These are phyloP conservation scores for Himalopsyche kuldschensis DNA, from an alignment of 2,888 invertebrate species.

Conservation along the genomic window DNA sequence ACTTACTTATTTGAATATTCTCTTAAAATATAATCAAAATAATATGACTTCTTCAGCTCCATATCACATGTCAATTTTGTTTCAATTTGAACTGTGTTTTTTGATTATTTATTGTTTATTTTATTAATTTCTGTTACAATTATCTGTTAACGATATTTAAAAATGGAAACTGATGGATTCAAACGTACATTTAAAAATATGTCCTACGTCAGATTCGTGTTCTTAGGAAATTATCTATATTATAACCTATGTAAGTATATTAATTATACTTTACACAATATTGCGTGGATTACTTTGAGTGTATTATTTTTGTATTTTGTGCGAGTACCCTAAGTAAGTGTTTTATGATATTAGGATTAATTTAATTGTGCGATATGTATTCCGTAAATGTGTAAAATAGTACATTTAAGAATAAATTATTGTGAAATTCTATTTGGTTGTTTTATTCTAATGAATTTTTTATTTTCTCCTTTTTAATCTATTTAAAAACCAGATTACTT, in stretches of 20 bases:
- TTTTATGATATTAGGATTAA: constrained; percentile 6
- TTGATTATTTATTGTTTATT: background rate
- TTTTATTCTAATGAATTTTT: background rate
- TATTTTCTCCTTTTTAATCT: background rate
- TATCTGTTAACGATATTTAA: background rate
- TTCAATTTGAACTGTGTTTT: background rate
- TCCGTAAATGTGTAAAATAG: constrained; percentile 29
- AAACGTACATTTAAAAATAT: background rate
- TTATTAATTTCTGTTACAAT: background rate
- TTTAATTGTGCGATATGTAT: constrained; percentile 32
- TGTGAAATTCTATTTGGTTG: constrained; percentile 20
- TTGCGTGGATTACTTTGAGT: background rate
- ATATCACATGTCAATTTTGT: background rate
- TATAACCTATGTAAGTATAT: background rate
- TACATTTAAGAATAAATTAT: constrained; percentile 32
- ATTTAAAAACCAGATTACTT: no score
- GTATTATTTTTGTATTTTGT: background rate
- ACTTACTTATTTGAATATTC: no score
- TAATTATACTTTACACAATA: background rate
- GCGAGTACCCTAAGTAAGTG: background rate
- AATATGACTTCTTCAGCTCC: background rate
- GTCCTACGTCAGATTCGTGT: background rate
- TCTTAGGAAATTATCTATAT: background rate
- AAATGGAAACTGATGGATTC: background rate
- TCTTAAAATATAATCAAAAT: no score